Percentiles rank a stretch among this genome's conserved stretches.
These are phyloP conservation scores for Phataginus tetradactyla DNA, from an alignment of 2,797 vertebrate species.

Conservation along the genomic window DNA sequence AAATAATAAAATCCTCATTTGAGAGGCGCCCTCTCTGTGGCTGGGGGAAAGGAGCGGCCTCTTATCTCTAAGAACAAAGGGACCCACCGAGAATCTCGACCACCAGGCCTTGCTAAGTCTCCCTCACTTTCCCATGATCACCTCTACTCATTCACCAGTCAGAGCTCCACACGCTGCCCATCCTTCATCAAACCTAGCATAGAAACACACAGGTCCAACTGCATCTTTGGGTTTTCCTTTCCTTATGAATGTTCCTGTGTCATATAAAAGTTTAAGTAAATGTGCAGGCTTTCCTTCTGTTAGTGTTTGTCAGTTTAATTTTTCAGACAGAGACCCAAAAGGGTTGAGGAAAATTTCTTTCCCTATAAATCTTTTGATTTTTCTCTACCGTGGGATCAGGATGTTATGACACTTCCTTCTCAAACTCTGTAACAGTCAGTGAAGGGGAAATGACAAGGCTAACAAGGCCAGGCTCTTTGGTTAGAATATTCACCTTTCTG, in stretches of 20 bases:
- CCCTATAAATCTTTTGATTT: not conserved
- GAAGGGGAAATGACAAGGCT: not conserved
- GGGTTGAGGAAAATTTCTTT: not conserved
- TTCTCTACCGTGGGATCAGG: not conserved
- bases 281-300: not conserved
- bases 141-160: not conserved
- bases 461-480: not conserved
- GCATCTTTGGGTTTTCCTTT: not conserved
- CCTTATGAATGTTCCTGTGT: not conserved
- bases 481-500: not conserved
- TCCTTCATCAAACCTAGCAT: not conserved
- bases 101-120: not conserved
- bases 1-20: not conserved
- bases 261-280: not conserved
- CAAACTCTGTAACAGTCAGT: not conserved
- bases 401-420: not conserved
- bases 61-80: not conserved
- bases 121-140: not conserved
- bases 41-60: not conserved
- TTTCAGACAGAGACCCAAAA: not conserved
- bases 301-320: not conserved
- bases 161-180: not conserved
- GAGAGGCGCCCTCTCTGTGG: not conserved
- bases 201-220: not conserved
- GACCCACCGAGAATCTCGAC: not conserved